Evolutionary conservation across 1,140 invertebrate genomes (phyloP).

Genomic region (Drosophila sulfurigaster): DNA sequence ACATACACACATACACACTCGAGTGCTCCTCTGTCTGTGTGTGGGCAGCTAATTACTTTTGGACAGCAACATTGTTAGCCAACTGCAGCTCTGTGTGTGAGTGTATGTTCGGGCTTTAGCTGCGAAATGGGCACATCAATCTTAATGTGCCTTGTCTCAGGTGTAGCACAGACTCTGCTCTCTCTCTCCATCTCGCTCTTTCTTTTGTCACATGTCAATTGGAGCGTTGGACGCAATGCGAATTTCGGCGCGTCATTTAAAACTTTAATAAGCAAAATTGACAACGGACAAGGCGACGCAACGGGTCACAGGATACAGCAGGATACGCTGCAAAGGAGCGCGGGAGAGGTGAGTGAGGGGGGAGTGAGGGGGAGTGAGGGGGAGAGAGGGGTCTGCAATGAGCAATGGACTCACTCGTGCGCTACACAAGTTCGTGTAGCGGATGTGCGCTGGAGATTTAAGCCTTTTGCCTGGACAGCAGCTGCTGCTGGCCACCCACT

Average conservation of each 20-base stretch:
- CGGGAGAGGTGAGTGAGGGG: conserved; percentile 11
- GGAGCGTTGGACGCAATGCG: conserved; percentile 57
- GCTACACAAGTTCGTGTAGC: conserved; percentile 77
- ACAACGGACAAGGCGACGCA: conserved; percentile 60
- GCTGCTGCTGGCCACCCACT: background rate
- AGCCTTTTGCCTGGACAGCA: conserved; percentile 57
- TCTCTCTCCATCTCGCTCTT: background rate
- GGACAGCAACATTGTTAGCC: conserved; percentile 57
- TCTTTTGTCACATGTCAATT: conserved; percentile 63
- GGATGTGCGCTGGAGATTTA: conserved; percentile 81
- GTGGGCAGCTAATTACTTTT: conserved; percentile 74
- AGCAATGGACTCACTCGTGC: conserved; percentile 68
- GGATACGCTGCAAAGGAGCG: conserved; percentile 2
- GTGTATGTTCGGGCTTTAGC: conserved; percentile 17
- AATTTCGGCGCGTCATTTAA: conserved; percentile 81
- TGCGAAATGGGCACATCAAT: conserved; percentile 75
- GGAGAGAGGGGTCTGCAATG: conserved; percentile 9
- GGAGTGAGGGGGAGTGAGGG: conserved; percentile 7
- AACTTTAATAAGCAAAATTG: conserved; percentile 82
- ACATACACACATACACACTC: background rate
- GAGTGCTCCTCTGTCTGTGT: conserved; percentile 25
- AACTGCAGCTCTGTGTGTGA: conserved; percentile 11
- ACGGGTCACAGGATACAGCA: conserved; percentile 7
- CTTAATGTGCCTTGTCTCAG: conserved; percentile 76
- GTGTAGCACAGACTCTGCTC: conserved; percentile 38